Conservation (phyloP, 2,888 invertebrate genomes). For the Sturmia bella region DNA sequence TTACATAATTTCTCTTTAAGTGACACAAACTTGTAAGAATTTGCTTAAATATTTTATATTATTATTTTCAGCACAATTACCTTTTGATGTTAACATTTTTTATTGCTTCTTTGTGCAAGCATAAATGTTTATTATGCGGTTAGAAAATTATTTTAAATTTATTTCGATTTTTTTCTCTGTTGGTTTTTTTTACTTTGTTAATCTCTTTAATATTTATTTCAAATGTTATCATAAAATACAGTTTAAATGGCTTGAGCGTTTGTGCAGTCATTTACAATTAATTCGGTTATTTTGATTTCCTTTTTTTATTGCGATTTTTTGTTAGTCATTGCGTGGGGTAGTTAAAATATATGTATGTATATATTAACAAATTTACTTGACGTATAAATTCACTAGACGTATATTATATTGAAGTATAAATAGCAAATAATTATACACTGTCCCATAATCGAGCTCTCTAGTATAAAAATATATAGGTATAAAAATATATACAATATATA, state of each 20-base stretch:
- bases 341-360: too few relatives aligned
- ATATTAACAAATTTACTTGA: too few relatives aligned
- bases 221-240: constrained; percentile 32
- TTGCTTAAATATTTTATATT: constrained; percentile 32
- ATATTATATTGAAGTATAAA: too few relatives aligned
- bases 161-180: constrained; percentile 21
- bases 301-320: constrained; percentile 19
- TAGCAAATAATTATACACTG: too few relatives aligned
- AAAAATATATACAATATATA: too few relatives aligned
- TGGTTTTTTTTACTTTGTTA: constrained; percentile 9
- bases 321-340: not conserved
- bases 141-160: constrained; percentile 56
- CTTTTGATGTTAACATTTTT: constrained; percentile 58
- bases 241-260: constrained; percentile 46
- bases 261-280: constrained; percentile 50
- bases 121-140: constrained; percentile 56
- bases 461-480: too few relatives aligned
- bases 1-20: not conserved
- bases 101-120: constrained; percentile 15
- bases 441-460: too few relatives aligned
- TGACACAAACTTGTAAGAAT: constrained; percentile 53
- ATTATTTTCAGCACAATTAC: constrained; percentile 64
- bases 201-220: constrained; percentile 35
- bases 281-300: constrained; percentile 49
- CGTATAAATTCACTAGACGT: too few relatives aligned